phyloP scores from a whole-genome alignment of 2,797 vertebrate species.

The Sebastes itinus region DNA sequence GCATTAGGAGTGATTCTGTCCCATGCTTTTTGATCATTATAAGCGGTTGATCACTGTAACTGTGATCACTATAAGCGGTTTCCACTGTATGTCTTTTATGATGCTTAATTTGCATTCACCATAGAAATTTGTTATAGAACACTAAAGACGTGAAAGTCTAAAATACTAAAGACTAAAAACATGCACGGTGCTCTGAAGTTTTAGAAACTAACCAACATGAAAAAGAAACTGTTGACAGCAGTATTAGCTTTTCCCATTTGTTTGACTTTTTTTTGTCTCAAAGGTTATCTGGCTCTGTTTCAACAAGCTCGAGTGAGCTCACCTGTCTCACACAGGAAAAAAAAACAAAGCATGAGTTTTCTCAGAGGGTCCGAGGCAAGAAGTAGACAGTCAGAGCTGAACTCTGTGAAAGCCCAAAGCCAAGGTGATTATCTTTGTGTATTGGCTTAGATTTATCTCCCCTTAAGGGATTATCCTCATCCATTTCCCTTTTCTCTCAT shows the following conservation, averaged over 20 bases:
- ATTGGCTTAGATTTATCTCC: not conserved
- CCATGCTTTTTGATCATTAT: no score
- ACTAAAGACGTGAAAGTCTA: not conserved
- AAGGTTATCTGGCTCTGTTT: conserved; percentile 6
- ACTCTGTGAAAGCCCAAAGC: not conserved
- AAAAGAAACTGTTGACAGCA: not conserved
- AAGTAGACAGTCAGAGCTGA: not conserved
- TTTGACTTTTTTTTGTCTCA: not conserved
- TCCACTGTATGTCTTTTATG: not conserved
- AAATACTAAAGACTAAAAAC: not conserved
- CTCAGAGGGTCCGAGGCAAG: not conserved
- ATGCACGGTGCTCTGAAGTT: not conserved
- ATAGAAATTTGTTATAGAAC: not conserved
- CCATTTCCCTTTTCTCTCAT: not conserved
- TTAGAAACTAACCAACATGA: not conserved
- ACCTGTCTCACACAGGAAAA: not conserved
- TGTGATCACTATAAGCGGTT: no score
- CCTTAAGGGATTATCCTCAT: not conserved
- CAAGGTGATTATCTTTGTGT: not conserved
- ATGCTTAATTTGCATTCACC: not conserved
- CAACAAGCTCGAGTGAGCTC: not conserved
- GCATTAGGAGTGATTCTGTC: no score
- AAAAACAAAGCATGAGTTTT: not conserved
- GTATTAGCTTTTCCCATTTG: not conserved
- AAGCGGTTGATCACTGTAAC: no score